Evolutionary conservation across 2,113 vertebrate species (phyloP).

Genomic region (Sphaerodactylus townsendi): DNA sequence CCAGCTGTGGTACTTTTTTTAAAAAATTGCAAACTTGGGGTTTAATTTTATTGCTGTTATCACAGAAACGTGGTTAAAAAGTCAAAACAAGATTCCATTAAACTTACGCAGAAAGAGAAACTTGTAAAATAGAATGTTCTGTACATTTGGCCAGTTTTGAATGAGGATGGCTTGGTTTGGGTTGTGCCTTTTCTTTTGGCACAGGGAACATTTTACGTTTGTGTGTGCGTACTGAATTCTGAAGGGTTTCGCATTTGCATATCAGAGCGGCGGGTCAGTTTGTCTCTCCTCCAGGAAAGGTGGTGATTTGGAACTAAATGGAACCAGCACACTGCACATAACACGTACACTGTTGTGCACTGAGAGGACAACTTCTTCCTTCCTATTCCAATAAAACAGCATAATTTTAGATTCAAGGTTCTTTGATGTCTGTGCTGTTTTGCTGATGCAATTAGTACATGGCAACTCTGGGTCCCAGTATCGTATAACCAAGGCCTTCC

Average conservation of each 20-base stretch:
- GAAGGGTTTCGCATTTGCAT: accelerated
- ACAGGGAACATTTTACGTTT: not conserved
- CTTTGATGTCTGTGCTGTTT: not conserved
- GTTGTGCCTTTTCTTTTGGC: not conserved
- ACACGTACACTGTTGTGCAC: accelerated
- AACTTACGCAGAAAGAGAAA: slow-evolving; percentile 10
- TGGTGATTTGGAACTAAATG: accelerated
- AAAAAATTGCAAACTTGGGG: slow-evolving; percentile 23
- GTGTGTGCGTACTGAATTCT: not conserved
- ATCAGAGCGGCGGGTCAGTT: not conserved
- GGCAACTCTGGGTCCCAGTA: not conserved
- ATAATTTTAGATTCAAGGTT: slow-evolving; percentile 33
- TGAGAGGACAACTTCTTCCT: not conserved
- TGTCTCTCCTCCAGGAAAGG: not conserved
- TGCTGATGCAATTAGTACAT: accelerated
- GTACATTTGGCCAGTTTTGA: not conserved
- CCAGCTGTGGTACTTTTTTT: slow-evolving; percentile 61
- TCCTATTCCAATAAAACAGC: not conserved
- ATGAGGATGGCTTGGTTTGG: not conserved
- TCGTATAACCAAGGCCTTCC: slow-evolving; percentile 27
- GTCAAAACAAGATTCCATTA: not conserved
- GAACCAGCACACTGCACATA: not conserved
- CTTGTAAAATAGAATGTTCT: not conserved
- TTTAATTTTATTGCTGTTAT: slow-evolving; percentile 45
- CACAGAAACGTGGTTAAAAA: slow-evolving; percentile 2